phyloP scores from a whole-genome alignment of 2,113 vertebrate species.

The Ptilorrhoa leucosticta region DNA sequence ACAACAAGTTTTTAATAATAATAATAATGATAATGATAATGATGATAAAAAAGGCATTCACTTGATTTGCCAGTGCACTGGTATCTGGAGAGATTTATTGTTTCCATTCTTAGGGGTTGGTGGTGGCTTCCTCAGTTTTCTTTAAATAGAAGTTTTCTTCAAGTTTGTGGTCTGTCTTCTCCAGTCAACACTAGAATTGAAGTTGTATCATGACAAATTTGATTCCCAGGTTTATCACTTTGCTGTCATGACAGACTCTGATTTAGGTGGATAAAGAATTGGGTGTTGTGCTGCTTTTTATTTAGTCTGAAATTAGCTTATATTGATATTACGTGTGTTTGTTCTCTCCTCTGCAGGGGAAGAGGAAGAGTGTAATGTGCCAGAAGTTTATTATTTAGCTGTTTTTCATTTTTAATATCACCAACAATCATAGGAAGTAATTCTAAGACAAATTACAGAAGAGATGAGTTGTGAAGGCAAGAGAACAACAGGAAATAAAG shows the following conservation, averaged over 20 bases:
- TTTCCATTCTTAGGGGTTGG: not conserved
- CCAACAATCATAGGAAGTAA: not conserved
- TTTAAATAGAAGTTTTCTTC: not conserved
- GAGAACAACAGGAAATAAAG: not conserved
- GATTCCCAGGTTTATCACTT: not conserved
- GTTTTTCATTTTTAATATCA: not conserved
- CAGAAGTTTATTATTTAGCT: not conserved
- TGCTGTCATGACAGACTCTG: not conserved
- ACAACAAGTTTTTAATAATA: no score
- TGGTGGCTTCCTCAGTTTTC: not conserved
- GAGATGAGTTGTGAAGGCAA: not conserved
- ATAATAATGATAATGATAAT: not conserved
- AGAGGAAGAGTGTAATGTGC: not conserved
- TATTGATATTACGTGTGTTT: not conserved
- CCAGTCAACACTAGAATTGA: not conserved
- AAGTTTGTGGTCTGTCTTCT: not conserved
- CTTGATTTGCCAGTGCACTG: not conserved
- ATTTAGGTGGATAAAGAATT: not conserved
- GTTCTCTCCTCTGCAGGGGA: not conserved
- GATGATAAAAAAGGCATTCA: not conserved
- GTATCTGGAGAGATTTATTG: not conserved
- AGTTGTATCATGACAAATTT: not conserved
- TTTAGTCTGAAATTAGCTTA: not conserved
- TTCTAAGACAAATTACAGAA: not conserved
- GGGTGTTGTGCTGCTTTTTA: not conserved